phyloP scores from a whole-genome alignment of 2,113 vertebrate genomes.

The Tragelaphus imberbis region DNA sequence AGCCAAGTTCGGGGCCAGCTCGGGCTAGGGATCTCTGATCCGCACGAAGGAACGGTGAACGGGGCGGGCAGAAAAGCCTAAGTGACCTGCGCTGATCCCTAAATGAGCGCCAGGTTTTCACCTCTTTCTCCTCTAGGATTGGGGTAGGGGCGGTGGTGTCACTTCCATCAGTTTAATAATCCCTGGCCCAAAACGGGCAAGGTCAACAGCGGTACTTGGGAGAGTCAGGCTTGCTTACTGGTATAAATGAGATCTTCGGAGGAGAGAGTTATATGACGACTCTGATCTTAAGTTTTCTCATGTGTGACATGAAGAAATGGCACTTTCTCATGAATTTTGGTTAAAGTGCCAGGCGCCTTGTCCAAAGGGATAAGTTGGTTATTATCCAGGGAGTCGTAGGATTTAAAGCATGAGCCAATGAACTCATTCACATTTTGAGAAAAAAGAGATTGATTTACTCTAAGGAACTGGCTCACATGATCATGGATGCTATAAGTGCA shows the following conservation, averaged over 20 bases:
- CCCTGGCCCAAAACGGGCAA: neutral
- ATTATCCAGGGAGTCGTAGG: neutral
- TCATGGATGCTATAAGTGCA: neutral
- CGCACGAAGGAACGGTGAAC: neutral
- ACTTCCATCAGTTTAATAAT: neutral
- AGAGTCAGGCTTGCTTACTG: neutral
- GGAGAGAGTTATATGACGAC: neutral
- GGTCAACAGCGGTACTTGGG: neutral
- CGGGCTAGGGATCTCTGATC: rapidly evolving
- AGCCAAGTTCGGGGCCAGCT: rapidly evolving
- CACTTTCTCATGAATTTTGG: neutral
- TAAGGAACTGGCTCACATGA: neutral
- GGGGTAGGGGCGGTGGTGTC: neutral
- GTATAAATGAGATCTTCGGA: neutral
- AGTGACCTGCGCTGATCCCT: neutral
- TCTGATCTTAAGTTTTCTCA: neutral
- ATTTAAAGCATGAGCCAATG: neutral
- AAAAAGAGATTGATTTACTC: neutral
- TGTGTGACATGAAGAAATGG: neutral
- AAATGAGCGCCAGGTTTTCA: neutral
- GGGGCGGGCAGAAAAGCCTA: rapidly evolving
- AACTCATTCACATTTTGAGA: neutral
- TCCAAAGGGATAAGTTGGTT: neutral
- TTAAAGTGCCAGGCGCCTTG: neutral
- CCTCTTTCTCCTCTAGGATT: neutral